Evolutionary conservation across 2,888 invertebrate species (phyloP).

Genomic region (Torymus texanus): DNA sequence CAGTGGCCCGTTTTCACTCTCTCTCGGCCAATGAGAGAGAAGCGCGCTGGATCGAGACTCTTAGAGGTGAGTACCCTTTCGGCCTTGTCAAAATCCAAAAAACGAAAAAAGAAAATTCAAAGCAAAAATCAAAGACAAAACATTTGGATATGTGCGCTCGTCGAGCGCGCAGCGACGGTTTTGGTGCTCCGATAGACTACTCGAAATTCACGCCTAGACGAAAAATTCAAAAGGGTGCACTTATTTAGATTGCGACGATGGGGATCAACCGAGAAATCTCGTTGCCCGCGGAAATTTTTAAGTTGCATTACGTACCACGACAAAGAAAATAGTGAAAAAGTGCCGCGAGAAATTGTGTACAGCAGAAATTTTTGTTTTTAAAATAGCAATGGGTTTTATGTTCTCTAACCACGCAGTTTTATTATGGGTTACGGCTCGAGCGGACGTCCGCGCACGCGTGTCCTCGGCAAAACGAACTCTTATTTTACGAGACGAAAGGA

Average conservation of each 20-base stretch:
- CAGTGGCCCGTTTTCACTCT: constrained; percentile 36
- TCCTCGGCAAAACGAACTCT: neutral
- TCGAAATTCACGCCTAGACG: constrained; percentile 65
- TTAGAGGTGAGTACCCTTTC: constrained; percentile 70
- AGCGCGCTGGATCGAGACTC: constrained; percentile 38
- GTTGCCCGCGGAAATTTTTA: constrained; percentile 48
- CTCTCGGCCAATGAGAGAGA: constrained; percentile 32
- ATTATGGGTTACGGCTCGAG: constrained; percentile 3
- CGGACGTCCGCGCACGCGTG: neutral
- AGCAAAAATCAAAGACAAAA: constrained; percentile 22
- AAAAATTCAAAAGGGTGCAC: constrained; percentile 13
- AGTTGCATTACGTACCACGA: neutral
- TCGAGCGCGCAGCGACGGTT: constrained; percentile 59
- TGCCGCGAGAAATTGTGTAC: neutral
- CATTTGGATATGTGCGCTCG: constrained; percentile 49
- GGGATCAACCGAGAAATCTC: constrained; percentile 58
- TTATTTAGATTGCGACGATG: no score
- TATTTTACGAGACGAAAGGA: neutral
- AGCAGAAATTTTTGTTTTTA: neutral
- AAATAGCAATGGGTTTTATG: constrained; percentile 34
- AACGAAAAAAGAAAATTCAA: constrained; percentile 30
- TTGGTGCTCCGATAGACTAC: constrained; percentile 75
- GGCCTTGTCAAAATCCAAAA: constrained; percentile 60
- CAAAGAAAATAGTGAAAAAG: neutral
- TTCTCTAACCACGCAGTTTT: constrained; percentile 15